phyloP scores from a whole-genome alignment of 2,888 invertebrate species.

The Mythimna vitellina region DNA sequence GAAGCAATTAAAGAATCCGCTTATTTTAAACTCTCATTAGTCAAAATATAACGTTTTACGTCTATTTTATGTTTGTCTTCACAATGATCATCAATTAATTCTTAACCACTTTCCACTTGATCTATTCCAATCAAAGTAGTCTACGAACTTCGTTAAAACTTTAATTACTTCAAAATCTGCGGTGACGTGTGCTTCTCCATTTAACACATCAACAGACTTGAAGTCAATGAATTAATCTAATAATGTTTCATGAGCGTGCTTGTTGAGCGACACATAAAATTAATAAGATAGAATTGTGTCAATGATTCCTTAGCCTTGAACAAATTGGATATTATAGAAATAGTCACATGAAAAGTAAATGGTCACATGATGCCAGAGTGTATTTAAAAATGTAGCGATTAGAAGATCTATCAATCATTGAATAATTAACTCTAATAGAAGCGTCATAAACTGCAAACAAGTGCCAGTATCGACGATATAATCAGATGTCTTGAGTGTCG shows the following conservation, averaged over 20 bases:
- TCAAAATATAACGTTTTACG: background rate
- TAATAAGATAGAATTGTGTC: conserved; percentile 32
- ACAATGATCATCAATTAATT: conserved; percentile 9
- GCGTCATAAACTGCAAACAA: background rate
- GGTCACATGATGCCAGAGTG: background rate
- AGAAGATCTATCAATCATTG: background rate
- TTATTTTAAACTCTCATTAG: background rate
- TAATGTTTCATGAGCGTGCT: conserved; percentile 17
- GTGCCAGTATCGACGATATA: too few species aligned
- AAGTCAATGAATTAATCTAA: conserved; percentile 32
- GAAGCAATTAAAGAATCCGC: too few species aligned
- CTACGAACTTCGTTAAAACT: conserved; percentile 7
- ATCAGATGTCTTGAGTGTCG: too few species aligned
- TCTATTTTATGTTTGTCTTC: background rate
- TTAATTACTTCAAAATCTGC: conserved; percentile 31
- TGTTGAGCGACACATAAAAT: conserved; percentile 21
- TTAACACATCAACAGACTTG: conserved; percentile 5
- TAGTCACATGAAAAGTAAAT: conserved; percentile 6
- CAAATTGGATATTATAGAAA: conserved; percentile 14
- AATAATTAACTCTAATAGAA: background rate
- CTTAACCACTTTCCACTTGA: conserved; percentile 21
- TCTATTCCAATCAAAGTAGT: conserved; percentile 18
- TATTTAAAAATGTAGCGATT: too few species aligned
- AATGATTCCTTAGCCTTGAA: conserved; percentile 32
- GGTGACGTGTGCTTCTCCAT: conserved; percentile 23